Conservation (phyloP, 2,113 vertebrate species). For the Esox niger region DNA sequence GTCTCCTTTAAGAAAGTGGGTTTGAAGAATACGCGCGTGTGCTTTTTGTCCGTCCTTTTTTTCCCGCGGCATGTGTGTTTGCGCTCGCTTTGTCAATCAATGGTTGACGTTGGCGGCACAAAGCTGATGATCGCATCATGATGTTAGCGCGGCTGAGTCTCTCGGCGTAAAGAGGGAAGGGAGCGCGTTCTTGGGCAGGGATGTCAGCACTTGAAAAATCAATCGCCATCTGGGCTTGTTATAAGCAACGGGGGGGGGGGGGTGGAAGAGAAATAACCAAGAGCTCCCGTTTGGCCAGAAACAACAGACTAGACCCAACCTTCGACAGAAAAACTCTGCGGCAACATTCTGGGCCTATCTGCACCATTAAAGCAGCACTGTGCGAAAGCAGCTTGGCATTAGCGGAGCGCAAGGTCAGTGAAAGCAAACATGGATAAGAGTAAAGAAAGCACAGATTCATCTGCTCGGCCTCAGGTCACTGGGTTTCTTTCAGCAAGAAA, state of each 20-base stretch:
- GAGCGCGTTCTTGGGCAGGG: constrained; percentile 93
- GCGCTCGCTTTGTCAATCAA: constrained; percentile 88
- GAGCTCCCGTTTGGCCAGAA: background rate
- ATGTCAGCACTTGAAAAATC: constrained; percentile 99
- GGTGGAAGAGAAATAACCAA: constrained; percentile 76
- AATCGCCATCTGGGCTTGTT: constrained; percentile 99
- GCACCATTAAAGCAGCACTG: constrained; percentile 55
- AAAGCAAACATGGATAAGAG: constrained; percentile 85
- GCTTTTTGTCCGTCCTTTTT: background rate
- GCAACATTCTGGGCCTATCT: constrained; percentile 39
- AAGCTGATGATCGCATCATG: constrained; percentile 91
- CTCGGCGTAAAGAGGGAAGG: constrained; percentile 87
- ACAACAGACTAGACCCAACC: background rate
- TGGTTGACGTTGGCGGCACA: constrained; percentile 85
- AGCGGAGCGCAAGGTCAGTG: constrained; percentile 79
- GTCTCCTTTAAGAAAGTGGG: constrained; percentile 11
- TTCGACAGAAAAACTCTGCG: constrained; percentile 11
- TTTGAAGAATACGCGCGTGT: no score
- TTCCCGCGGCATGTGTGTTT: constrained; percentile 18
- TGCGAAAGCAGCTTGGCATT: constrained; percentile 62
- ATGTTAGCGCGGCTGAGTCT: constrained; percentile 98
- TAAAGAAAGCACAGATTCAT: constrained; percentile 76
- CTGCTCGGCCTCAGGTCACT: constrained; percentile 67
- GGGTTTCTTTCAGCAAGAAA: constrained; percentile 63
- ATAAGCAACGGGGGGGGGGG: constrained; percentile 87